These are phyloP conservation scores for Rachycentron canadum DNA, from an alignment of 2,797 vertebrate species.

Conservation along the genomic window DNA sequence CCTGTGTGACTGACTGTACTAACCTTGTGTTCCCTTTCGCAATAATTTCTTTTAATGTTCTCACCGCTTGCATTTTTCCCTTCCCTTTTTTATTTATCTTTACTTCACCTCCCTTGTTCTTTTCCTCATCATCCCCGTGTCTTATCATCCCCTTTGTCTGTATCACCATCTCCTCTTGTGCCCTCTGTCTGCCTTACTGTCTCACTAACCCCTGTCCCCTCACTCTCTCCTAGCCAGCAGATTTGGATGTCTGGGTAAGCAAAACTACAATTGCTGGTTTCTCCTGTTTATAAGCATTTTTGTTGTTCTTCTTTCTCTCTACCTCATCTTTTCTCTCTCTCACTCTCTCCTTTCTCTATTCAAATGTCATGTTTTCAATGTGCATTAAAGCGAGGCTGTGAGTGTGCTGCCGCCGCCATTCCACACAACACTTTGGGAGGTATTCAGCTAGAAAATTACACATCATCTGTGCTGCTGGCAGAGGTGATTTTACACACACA, in stretches of 20 bases:
- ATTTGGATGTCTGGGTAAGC: slow-evolving; percentile 91
- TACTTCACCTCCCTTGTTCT: slow-evolving; percentile 20
- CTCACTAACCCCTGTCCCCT: slow-evolving; percentile 46
- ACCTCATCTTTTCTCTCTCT: slow-evolving; percentile 22
- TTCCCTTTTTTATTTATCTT: slow-evolving; percentile 26
- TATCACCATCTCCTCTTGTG: background rate
- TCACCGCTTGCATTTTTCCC: slow-evolving; percentile 34
- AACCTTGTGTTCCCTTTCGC: slow-evolving; percentile 58
- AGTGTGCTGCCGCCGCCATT: slow-evolving; percentile 76
- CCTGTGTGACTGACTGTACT: slow-evolving; percentile 34
- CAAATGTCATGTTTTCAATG: slow-evolving; percentile 91
- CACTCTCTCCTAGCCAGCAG: slow-evolving; percentile 83
- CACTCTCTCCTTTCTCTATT: slow-evolving; percentile 76
- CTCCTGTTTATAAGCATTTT: slow-evolving; percentile 73
- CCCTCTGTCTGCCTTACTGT: slow-evolving; percentile 19
- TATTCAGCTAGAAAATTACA: slow-evolving; percentile 96
- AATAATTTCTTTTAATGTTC: background rate
- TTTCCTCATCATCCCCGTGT: slow-evolving; percentile 34
- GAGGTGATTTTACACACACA: slow-evolving; percentile 82
- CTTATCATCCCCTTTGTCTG: slow-evolving; percentile 5
- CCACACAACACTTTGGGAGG: slow-evolving; percentile 90
- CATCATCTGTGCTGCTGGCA: slow-evolving; percentile 87
- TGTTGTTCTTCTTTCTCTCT: slow-evolving; percentile 20
- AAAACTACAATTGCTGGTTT: slow-evolving; percentile 54
- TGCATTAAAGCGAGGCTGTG: slow-evolving; percentile 85